Evolutionary conservation across 23 tunicate species (phyloP), one percentile per base, ranked within the genome.

Genomic region (Phallusia fumigata): DNA sequence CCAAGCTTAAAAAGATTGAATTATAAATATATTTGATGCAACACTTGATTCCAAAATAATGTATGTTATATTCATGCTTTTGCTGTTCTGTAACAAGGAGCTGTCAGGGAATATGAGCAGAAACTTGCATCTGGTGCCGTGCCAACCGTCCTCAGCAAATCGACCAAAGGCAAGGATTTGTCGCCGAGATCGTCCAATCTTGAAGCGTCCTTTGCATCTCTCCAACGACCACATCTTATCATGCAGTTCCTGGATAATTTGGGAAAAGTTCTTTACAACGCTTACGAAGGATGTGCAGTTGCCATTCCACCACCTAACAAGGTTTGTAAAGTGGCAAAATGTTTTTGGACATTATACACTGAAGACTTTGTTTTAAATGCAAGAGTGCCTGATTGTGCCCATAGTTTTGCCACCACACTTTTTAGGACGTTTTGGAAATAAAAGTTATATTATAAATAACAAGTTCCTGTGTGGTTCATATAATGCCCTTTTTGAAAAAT

Each of bases 191-290:
- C 82, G 30, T 52, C 52, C 33, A 36, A 33, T 45, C 69, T n/a
- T 0, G n/a, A 80, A 65, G 73, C 79, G 34, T 81, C 84, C 8
- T 82, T 32, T 6, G 74, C 86, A 28, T 84, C 84, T 3, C 65
- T 94, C 53, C 94, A 94, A 51, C 88, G 92, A 18, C 99, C 99
- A 16, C 91, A 91, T 34, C 76, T 96, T 13, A 81, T 96, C 19
- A 86, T 96, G 16, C 93, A 91, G 89, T 91, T 96, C 72, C 79
- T 96, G 34, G 90, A 82, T 73, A 88, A 86, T 51, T 73, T 96
- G 0, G 96, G 92, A 35, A 96, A 88, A 80, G 52, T 96, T 74
- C 78, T 96, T 83, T 96, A 85, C 93, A 96, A 96, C 78, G 99
- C 99, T 24, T 91, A 91, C 78, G 94, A 87, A 76, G 99, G 99